A percentile compares a stretch with the other conserved stretches of the same genome.
phyloP scores from a whole-genome alignment of 92 coral and sea anemone genomes.

The Zoanthus gigantus region DNA sequence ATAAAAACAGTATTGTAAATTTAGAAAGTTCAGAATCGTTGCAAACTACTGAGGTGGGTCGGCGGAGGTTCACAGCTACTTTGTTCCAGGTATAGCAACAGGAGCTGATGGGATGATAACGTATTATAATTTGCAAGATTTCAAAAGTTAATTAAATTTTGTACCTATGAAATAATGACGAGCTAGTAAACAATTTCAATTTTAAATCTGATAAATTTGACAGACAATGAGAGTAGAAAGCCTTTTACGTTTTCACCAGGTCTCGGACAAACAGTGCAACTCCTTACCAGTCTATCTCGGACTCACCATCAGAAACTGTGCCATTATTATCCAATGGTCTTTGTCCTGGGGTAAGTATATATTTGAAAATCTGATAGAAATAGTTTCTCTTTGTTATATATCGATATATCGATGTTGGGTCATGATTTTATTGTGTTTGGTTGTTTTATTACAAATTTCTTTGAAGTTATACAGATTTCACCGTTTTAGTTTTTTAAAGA shows the following conservation, averaged over 20 bases:
- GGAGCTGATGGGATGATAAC: too few relatives aligned
- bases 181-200: too few relatives aligned
- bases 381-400: not conserved
- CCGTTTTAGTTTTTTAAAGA: not conserved
- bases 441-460: too few relatives aligned
- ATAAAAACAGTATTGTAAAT: too few relatives aligned
- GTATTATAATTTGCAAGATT: too few relatives aligned
- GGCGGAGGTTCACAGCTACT: too few relatives aligned
- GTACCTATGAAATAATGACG: too few relatives aligned
- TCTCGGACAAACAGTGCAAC: constrained; percentile 22
- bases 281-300: constrained; percentile 47
- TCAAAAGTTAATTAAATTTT: too few relatives aligned
- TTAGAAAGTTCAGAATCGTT: not conserved
- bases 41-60: not conserved
- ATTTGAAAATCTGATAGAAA: too few relatives aligned
- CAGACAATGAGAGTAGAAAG: not conserved
- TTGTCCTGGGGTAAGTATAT: constrained; percentile 3
- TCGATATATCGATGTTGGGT: not conserved
- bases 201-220: too few relatives aligned
- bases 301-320: constrained; percentile 28
- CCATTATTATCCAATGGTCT: constrained; percentile 9
- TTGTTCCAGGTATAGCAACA: too few relatives aligned
- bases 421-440: not conserved
- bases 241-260: constrained; percentile 2
- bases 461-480: not conserved